Percentiles rank a stretch among this genome's conserved stretches.
Conservation (phyloP, 2,113 vertebrate species). For the Uria aalge region DNA sequence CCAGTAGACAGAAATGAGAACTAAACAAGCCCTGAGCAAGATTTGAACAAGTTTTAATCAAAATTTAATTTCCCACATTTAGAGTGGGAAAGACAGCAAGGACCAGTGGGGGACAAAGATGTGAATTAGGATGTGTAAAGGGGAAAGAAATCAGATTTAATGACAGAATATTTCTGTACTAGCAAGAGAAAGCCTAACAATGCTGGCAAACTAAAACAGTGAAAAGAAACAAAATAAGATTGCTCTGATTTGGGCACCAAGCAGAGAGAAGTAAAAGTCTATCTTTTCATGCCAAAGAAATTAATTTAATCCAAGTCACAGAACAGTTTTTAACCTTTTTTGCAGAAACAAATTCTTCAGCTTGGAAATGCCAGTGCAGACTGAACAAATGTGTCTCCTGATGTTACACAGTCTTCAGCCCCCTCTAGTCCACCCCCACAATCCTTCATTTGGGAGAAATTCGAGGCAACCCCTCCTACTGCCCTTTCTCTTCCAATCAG, state of each 20-base stretch:
- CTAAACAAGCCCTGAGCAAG: neutral
- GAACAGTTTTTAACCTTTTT: conserved; percentile 71
- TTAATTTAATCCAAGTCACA: conserved; percentile 57
- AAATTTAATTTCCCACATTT: neutral
- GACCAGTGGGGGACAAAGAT: neutral
- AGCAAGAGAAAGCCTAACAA: conserved; percentile 8
- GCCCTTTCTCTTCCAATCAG: conserved; percentile 32
- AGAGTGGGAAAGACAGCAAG: neutral
- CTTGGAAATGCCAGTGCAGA: conserved; percentile 60
- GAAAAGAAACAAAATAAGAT: conserved; percentile 32
- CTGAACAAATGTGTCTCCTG: conserved; percentile 68
- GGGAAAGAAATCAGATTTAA: neutral
- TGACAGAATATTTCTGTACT: neutral
- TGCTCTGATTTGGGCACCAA: conserved; percentile 41
- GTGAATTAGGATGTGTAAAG: neutral
- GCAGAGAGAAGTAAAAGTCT: conserved; percentile 11
- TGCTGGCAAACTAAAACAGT: neutral
- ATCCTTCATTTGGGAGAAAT: conserved; percentile 36
- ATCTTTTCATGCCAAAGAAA: conserved; percentile 53
- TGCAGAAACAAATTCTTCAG: conserved; percentile 60
- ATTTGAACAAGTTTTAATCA: neutral
- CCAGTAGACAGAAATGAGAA: neutral
- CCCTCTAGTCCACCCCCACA: conserved; percentile 46
- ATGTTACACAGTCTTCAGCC: conserved; percentile 58
- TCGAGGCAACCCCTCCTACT: conserved; percentile 9